Conservation (phyloP, 2,888 invertebrate genomes). For the Lasius platythorax region DNA sequence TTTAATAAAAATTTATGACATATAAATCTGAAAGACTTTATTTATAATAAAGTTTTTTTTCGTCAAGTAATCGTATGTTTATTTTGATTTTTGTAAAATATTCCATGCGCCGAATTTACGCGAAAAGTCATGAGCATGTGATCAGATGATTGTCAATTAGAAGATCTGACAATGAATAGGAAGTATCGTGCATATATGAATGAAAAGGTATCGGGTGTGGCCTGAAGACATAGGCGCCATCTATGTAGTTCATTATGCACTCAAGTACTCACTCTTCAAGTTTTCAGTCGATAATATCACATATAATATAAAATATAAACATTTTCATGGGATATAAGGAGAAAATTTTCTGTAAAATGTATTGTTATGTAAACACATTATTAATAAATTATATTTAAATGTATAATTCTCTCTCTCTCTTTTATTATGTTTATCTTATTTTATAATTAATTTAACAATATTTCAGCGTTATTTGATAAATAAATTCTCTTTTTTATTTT, state of each 20-base stretch:
- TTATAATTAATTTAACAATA: constrained; percentile 18
- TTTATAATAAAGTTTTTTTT: not conserved
- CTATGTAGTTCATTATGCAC: constrained; percentile 59
- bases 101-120: constrained; percentile 71
- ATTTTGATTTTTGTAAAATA: constrained; percentile 4
- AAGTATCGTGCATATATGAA: constrained; percentile 42
- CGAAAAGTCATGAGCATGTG: constrained; percentile 77
- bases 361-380: not conserved
- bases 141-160: constrained; percentile 72
- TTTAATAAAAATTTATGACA: constrained; percentile 5
- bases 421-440: not conserved
- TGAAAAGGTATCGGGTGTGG: constrained; percentile 82
- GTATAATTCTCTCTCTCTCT: not conserved
- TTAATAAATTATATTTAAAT: constrained; percentile 8
- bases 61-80: not conserved
- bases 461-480: not conserved
- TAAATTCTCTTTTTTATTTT: not conserved
- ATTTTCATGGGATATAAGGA: not conserved
- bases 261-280: constrained; percentile 4
- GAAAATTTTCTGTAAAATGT: not conserved
- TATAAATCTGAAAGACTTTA: not conserved
- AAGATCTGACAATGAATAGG: constrained; percentile 52
- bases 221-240: constrained; percentile 81
- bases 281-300: constrained; percentile 41
- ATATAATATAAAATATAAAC: not conserved